Evolutionary conservation across 2,113 vertebrate genomes (phyloP), one percentile per base, ranked within the genome.

Genomic region (Phylloscopus trochilus): DNA sequence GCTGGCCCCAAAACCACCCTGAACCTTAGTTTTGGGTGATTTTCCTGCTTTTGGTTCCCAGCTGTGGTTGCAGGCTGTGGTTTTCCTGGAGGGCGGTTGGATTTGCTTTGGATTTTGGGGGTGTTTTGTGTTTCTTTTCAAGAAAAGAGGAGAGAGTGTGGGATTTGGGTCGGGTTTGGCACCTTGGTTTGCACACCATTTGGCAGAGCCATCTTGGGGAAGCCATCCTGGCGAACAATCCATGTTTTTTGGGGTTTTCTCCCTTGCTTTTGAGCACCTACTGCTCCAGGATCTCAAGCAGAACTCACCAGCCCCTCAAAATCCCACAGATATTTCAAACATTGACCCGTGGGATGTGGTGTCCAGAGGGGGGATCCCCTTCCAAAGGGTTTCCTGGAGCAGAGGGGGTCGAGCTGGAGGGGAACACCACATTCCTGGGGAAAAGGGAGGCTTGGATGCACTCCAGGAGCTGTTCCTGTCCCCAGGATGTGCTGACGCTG

Each of bases 401-500:
- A 13, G 16, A 20, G 5, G 19, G 19, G 39, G 12, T 4, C 11
- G 23, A 23, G 14, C n/a, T 69, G 16, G 19, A 41, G 10, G 60
- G 16, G 15, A 62, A 7, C n/a, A 11, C 7, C 12, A 0, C 1
- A 1, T 27, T 13, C 3, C 46, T 4, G 68, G 75, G 67, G 8
- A 3, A 10, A 10, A 41, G 74, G 69, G 60, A 51, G 64, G 26
- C 49, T 13, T 2, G 72, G n/a, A 4, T 6, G 63, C 31, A 43
- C 27, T 16, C 6, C 79, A 70, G 72, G 79, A 83, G 56, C 64
- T 83, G 21, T 20, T 63, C 0, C 17, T 30, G 53, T 41, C 43
- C 80, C 72, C 72, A 90, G 98, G 99, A 99, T 2, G 98, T 99
- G 90, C 98, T 99, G 98, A 99, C 98, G 0, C 96, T 99, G 26